phyloP scores from a whole-genome alignment of 1,140 invertebrate genomes.

The Kradibia gibbosae region DNA sequence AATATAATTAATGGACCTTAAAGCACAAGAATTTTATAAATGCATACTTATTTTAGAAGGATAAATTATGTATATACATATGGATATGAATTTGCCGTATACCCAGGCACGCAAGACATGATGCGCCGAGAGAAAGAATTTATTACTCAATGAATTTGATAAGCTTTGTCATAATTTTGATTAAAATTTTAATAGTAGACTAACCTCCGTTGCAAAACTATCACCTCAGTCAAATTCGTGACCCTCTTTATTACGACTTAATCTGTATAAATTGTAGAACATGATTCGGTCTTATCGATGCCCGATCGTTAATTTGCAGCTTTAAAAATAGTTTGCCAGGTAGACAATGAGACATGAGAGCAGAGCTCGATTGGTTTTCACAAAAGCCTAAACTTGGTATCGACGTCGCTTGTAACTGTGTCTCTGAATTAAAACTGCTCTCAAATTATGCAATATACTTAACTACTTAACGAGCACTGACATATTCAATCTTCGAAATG shows the following conservation, averaged over 20 bases:
- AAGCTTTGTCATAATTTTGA: too few relatives aligned
- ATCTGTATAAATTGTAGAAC: neutral
- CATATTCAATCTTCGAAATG: neutral
- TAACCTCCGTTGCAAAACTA: neutral
- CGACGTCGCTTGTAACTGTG: neutral
- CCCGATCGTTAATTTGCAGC: neutral
- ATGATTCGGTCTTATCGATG: neutral
- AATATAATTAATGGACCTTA: neutral
- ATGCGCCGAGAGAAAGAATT: too few relatives aligned
- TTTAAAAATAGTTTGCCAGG: neutral
- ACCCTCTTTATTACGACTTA: neutral
- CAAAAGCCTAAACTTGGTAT: slow-evolving; percentile 6
- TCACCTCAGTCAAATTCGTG: neutral
- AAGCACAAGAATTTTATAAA: neutral
- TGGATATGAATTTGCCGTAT: too few relatives aligned
- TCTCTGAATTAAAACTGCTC: slow-evolving; percentile 8
- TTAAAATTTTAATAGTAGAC: neutral
- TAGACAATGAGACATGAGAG: neutral
- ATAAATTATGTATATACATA: neutral
- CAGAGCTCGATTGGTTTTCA: neutral
- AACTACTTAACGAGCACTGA: neutral
- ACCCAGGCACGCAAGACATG: too few relatives aligned
- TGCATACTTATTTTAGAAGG: neutral
- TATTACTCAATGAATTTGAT: too few relatives aligned
- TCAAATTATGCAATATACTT: neutral